A percentile compares a stretch with the other conserved stretches of the same genome.
Conservation (phyloP, 2,797 vertebrate species). For the Coregonus sp. region DNA sequence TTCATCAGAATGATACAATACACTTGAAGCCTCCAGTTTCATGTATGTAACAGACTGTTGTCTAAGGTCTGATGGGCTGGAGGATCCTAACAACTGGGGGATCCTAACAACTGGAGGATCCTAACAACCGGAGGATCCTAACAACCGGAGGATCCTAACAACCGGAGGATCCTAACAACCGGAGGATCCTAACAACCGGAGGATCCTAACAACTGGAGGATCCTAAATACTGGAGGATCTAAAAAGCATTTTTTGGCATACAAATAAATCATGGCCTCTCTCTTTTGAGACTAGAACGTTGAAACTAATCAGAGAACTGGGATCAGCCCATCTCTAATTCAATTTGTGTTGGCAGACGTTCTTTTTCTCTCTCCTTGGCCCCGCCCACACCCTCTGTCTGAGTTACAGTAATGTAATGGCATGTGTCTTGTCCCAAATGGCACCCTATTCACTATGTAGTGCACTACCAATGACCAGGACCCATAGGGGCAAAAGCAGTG, state of each 20-base stretch:
- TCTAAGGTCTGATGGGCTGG: no score
- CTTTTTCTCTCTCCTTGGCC: neutral
- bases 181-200: no score
- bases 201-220: no score
- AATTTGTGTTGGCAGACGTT: neutral
- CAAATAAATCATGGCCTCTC: neutral
- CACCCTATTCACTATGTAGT: neutral
- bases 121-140: no score
- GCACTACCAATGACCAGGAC: constrained; percentile 54
- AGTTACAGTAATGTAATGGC: neutral
- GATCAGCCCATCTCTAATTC: neutral
- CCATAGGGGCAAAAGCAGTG: neutral
- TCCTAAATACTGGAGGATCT: neutral
- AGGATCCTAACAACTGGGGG: no score
- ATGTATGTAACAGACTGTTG: no score
- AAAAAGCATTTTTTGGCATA: neutral
- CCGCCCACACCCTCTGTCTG: neutral
- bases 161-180: no score
- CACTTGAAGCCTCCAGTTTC: no score
- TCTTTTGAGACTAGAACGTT: neutral
- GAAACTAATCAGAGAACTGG: neutral
- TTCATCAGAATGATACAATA: neutral
- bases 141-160: no score
- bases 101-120: no score
- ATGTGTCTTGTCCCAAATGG: neutral